Base-by-base conservation (phyloP, 2,113 vertebrate species). In the Theropithecus gelada region DNA sequence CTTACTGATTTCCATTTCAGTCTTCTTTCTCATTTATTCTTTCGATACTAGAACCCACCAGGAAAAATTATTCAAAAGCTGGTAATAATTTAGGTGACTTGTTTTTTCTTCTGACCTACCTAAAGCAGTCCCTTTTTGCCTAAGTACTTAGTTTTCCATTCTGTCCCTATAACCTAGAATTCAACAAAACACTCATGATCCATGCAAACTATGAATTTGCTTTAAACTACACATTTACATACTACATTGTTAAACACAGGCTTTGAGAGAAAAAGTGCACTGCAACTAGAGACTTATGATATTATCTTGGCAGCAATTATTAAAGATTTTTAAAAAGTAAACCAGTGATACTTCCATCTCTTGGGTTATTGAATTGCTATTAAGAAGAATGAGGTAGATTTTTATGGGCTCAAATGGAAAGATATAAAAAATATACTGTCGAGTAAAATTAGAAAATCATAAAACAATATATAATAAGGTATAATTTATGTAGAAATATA, bases 341-440 rank as follows among this genome's bases (percentile, higher is more conserved):
- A 84, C 17, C 27, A 45, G 9, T 55, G 61, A 76, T 45, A 45
- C 8, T n/a, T 90, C 20, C 64, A 93, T 88, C 40, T 12, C 95
- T 78, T 92, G 22, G 32, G 75, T 89, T 94, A 66, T 43, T 76
- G 61, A 92, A 61, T 25, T 81, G 25, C 35, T 55, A 73, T 79
- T 83, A 86, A 89, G 70, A 94, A 96, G 32, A 93, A 70, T 88
- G 52, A 88, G 35, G 73, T 88, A 78, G 75, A 80, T 76, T 70
- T 94, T 94, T 80, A 88, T 52, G 22, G 75, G 66, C n/a, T 96
- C 59, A 96, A 94, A 91, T 76, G 55, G 38, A 96, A 94, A 97
- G 22, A 81, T 91, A 27, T 96, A n/a, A 70, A 89, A 96, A 38
- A 86, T 55, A 90, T 70, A 61, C 14, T 87, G 40, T 84, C 43